Evolutionary conservation across 2,888 invertebrate genomes (phyloP), one percentile per base, ranked within the genome.

Genomic region (Euproctis similis): DNA sequence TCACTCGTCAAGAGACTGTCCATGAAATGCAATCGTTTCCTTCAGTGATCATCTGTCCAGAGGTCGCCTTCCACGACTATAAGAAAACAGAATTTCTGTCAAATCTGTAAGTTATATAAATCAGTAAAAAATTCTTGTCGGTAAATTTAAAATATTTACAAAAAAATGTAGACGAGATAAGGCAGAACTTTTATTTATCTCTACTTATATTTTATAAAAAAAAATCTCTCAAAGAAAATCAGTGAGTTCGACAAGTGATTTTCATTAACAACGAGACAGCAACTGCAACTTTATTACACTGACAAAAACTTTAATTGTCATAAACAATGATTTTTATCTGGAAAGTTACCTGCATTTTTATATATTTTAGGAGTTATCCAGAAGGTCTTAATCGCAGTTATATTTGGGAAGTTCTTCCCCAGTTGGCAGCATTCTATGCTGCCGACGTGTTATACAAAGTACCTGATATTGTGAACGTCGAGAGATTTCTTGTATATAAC

Each of bases 11-110:
- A 2, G 59, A 67, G 1, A 24, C 34, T 0, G 6, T 31, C 4
- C 28, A 42, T 1, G 8, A 1, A 0, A 2, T 7, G 2, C 44
- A 39, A 17, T 26, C 26, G 1, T 76, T 78, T 32, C 77, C 77
- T 0, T 40, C 67, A 0, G 68, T 77, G 0, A 16, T 59, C 0
- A 26, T 78, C 5, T 78, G 69, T 24, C 78, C 78, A 0, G 72
- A 72, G 24, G 16, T 75, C 1, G 21, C 40, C 1, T 75, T 49
- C 21, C 52, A 52, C 0, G 35, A 48, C 0, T 26, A 59, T 5
- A 71, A 63, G 30, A 53, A 68, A 21, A 47, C 68, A 1, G 29
- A 34, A 0, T 69, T 77, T 26, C 17, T 75, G 2, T 24, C 39
- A 4, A 31, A 57, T 20, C 16, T 72, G 76, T 77, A 39, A 54